Conservation (phyloP, 1,140 invertebrate genomes). For the Macrobrachium rosenbergii region DNA sequence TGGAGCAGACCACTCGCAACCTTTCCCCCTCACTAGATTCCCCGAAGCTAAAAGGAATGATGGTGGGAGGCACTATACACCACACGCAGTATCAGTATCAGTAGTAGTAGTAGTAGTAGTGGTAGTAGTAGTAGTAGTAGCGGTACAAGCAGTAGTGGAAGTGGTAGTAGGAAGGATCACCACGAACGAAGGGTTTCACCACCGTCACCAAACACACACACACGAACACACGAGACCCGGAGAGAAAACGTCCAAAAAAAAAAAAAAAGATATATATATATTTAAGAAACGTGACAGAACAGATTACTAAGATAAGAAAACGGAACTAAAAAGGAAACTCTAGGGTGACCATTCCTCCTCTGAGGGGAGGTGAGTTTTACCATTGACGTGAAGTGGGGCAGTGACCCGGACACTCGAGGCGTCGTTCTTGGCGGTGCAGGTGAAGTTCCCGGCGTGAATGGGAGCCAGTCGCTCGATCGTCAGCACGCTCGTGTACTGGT, state of each 20-base stretch:
- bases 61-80: constrained; percentile 65
- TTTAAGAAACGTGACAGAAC: neutral
- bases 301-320: constrained; percentile 16
- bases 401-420: constrained; percentile 83
- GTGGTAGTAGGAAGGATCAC: too few species aligned
- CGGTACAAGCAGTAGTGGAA: neutral
- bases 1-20: constrained; percentile 74
- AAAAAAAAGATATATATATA: too few species aligned
- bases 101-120: constrained; percentile 2
- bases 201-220: neutral
- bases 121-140: neutral
- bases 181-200: neutral
- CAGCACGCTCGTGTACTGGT: constrained; percentile 50
- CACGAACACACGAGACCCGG: neutral
- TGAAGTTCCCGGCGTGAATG: constrained; percentile 83
- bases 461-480: constrained; percentile 66
- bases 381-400: constrained; percentile 80
- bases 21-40: constrained; percentile 66
- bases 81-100: neutral
- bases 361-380: constrained; percentile 76
- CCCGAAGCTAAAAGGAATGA: constrained; percentile 66
- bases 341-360: neutral
- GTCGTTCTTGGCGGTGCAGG: constrained; percentile 82
- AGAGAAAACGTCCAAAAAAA: neutral
- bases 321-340: constrained; percentile 6